Conservation (phyloP, 2,888 invertebrate genomes). For the Sycophila texana region DNA sequence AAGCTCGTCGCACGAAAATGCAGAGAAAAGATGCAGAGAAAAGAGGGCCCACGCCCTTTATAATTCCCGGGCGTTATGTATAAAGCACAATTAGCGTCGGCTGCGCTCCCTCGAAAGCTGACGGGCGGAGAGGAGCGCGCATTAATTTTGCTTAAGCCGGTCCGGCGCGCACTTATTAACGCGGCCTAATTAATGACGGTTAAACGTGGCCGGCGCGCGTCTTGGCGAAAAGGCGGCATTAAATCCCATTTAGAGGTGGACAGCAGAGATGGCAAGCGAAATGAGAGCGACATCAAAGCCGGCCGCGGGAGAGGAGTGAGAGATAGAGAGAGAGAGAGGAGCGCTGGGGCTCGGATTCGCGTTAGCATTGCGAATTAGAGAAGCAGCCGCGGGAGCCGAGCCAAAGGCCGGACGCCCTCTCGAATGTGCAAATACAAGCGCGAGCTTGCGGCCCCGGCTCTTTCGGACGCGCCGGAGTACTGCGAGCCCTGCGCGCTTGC, state of each 20-base stretch:
- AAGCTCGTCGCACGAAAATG: too few relatives aligned
- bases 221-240: slow-evolving; percentile 57
- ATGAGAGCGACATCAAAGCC: slow-evolving; percentile 3
- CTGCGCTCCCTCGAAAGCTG: neutral
- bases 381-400: slow-evolving; percentile 13
- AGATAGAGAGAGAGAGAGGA: too few relatives aligned
- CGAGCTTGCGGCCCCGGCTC: neutral
- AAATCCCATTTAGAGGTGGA: slow-evolving; percentile 65
- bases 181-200: slow-evolving; percentile 69
- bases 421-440: slow-evolving; percentile 22
- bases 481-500: too few relatives aligned
- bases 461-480: neutral
- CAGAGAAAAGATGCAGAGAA: neutral
- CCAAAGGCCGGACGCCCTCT: slow-evolving; percentile 8
- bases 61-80: too few relatives aligned
- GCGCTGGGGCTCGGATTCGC: slow-evolving; percentile 1
- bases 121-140: slow-evolving; percentile 58
- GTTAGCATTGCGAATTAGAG: slow-evolving; percentile 57
- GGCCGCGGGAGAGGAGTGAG: too few relatives aligned
- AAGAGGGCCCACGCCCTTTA: neutral
- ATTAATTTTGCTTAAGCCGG: slow-evolving; percentile 67
- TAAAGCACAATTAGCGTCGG: too few relatives aligned
- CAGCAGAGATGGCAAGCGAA: slow-evolving; percentile 13
- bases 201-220: slow-evolving; percentile 63
- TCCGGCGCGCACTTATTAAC: slow-evolving; percentile 66